Base-by-base conservation (phyloP, 2,797 vertebrate genomes). In the Kryptopterus vitreolus region DNA sequence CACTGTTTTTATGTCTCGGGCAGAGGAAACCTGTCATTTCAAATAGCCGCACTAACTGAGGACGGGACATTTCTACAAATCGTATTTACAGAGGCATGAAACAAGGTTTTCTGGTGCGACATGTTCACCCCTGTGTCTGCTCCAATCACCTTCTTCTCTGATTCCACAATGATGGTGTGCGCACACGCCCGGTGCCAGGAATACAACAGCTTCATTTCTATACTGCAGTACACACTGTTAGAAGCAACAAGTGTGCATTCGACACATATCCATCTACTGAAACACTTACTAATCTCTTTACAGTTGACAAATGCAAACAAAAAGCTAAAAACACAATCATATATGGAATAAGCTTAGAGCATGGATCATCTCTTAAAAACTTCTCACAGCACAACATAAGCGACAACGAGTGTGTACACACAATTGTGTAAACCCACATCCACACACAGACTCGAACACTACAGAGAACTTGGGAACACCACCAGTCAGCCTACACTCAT, bases 11-110 rank as follows among this genome's bases (percentile, higher is more conserved):
- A 15, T 31, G 3, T 43, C 63, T n/a, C 43, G 38, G n/a, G 35
- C 35, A n/a, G 62, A 63, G 33, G 61, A 63, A 63, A 63, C 31
- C 79, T 73, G 78, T 50, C 68, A 52, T 63, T 63, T 73, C 58
- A 38, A 46, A 61, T 48, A 38, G 26, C 46, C 57, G 53, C 76
- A 55, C 62, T 70, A 46, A 69, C 24, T 12, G 50, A 69, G n/a
- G 38, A 29, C 24, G 6, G 33, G 52, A 24, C 31, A 43, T 61
- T 70, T 65, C 68, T 75, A 50, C 20, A 18, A 38, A 50, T 68
- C 79, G 73, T 58, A 76, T 83, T 76, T 72, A 81, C 58, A 69
- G 48, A 81, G 76, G 82, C 76, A 84, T 66, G 62, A 80, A 78
- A 82, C 46, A 78, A 38, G 81, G 76, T 81, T 84, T 82, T 80